Percentiles rank a stretch among this genome's conserved stretches.
Conservation (phyloP, 2,888 invertebrate species). For the Liopterus haemorrhoidalis region DNA sequence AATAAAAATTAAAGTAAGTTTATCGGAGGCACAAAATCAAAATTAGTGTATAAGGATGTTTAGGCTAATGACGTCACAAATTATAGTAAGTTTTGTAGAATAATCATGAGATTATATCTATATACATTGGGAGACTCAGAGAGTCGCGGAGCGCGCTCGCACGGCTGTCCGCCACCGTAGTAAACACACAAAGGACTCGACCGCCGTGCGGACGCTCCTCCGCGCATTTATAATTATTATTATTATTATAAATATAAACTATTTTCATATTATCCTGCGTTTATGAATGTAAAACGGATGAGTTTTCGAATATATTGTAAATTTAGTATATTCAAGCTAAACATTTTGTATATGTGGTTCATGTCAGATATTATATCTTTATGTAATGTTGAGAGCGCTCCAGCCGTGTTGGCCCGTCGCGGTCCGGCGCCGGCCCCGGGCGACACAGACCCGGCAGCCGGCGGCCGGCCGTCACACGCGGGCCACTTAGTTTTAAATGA, state of each 20-base stretch:
- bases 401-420: no score
- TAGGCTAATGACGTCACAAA: constrained; percentile 38
- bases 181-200: no score
- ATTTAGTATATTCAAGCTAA: constrained; percentile 40
- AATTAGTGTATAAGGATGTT: constrained; percentile 42
- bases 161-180: no score
- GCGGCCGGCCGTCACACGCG: no score
- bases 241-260: constrained; percentile 40
- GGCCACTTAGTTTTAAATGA: no score
- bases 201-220: no score
- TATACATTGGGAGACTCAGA: constrained; percentile 44
- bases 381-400: no score
- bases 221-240: constrained; percentile 39
- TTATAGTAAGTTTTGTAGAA: constrained; percentile 43
- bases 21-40: constrained; percentile 44
- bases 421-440: no score
- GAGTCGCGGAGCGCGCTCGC: no score
- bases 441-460: no score
- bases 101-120: constrained; percentile 44
- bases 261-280: constrained; percentile 43
- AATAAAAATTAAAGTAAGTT: constrained; percentile 11
- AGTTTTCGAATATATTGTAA: constrained; percentile 19
- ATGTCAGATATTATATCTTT: constrained; percentile 19
- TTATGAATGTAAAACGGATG: constrained; percentile 32
- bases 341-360: constrained; percentile 39